phyloP scores from a whole-genome alignment of 2,113 vertebrate species.

The Rynchops niger region DNA sequence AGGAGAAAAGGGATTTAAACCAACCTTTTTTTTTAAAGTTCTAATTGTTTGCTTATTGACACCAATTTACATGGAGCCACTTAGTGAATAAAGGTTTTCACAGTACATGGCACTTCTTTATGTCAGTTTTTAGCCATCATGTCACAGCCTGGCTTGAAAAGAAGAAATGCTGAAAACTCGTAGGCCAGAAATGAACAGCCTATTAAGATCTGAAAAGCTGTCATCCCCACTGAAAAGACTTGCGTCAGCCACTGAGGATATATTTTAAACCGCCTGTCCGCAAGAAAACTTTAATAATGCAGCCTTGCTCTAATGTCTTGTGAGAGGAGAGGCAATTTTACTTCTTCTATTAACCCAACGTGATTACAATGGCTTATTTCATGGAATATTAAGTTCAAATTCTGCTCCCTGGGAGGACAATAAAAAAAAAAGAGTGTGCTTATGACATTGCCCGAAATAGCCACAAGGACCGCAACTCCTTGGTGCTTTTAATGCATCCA shows the following conservation, averaged over 20 bases:
- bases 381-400: slow-evolving; percentile 99
- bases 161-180: slow-evolving; percentile 76
- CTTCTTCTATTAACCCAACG: slow-evolving; percentile 96
- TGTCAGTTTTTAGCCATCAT: slow-evolving; percentile 74
- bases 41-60: slow-evolving; percentile 76
- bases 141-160: slow-evolving; percentile 73
- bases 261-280: slow-evolving; percentile 87
- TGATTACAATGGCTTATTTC: slow-evolving; percentile 99
- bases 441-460: slow-evolving; percentile 83
- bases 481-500: slow-evolving; percentile 70
- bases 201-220: slow-evolving; percentile 92
- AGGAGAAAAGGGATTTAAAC: slow-evolving; percentile 53
- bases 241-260: slow-evolving; percentile 83
- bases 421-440: slow-evolving; percentile 74
- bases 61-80: slow-evolving; percentile 70
- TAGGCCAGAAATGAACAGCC: slow-evolving; percentile 83
- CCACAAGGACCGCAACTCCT: slow-evolving; percentile 76
- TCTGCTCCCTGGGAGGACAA: slow-evolving; percentile 89
- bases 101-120: slow-evolving; percentile 60
- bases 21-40: slow-evolving; percentile 63
- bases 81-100: slow-evolving; percentile 68
- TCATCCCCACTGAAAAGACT: slow-evolving; percentile 84
- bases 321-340: slow-evolving; percentile 90
- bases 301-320: slow-evolving; percentile 87
- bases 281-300: slow-evolving; percentile 86